Evolutionary conservation across 2,113 vertebrate genomes (phyloP).

Genomic region (Gulo gulo): DNA sequence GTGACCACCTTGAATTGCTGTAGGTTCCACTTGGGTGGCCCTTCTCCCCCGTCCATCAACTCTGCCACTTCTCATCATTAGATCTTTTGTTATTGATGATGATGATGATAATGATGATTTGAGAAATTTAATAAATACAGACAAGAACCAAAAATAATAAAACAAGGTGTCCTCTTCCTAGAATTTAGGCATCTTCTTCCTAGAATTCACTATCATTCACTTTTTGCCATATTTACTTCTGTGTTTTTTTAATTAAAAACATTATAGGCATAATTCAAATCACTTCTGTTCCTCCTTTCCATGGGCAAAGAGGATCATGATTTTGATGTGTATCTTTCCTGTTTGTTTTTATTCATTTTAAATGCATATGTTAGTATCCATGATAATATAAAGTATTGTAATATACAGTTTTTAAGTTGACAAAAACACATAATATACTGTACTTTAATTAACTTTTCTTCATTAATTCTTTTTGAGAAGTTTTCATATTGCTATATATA

Average conservation of each 20-base stretch:
- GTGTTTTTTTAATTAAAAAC: background rate
- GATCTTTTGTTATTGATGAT: background rate
- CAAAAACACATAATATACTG: background rate
- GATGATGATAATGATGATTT: background rate
- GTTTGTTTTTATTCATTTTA: constrained; percentile 10
- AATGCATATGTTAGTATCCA: background rate
- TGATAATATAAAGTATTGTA: background rate
- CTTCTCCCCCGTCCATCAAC: background rate
- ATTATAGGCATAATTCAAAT: background rate
- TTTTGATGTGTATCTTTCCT: background rate
- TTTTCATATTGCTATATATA: background rate
- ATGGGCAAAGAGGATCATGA: background rate
- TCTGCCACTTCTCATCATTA: background rate
- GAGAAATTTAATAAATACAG: background rate
- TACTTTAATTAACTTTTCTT: constrained; percentile 1
- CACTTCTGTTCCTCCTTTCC: background rate
- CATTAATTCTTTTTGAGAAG: background rate
- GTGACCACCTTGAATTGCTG: background rate
- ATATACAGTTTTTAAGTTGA: background rate
- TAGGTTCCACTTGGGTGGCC: background rate
- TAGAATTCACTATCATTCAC: background rate
- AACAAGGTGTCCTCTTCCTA: background rate
- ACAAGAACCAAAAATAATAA: background rate
- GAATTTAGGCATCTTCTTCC: background rate
- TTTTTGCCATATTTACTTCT: background rate